Evolutionary conservation across 1,140 invertebrate species (phyloP).

Genomic region (Saxidomus purpurata): DNA sequence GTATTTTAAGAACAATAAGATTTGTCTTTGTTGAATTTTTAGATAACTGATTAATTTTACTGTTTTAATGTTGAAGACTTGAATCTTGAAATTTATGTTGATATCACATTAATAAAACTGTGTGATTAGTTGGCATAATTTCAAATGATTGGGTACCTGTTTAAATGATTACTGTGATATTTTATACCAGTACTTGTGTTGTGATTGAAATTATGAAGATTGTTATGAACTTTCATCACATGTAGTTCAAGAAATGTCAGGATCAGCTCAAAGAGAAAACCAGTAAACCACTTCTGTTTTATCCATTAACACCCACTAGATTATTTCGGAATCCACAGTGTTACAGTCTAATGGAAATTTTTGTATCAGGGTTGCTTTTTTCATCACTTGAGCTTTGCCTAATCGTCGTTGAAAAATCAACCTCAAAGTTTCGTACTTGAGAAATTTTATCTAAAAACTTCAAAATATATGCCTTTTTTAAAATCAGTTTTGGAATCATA

Average conservation of each 20-base stretch:
- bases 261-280: background rate
- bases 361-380: background rate
- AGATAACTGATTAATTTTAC: no score
- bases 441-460: no score
- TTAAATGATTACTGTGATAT: background rate
- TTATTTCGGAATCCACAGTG: background rate
- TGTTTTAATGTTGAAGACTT: no score
- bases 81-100: no score
- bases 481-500: no score
- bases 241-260: background rate
- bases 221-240: background rate
- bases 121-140: background rate
- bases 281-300: background rate
- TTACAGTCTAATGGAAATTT: background rate
- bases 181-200: background rate
- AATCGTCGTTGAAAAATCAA: no score
- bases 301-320: background rate
- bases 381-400: background rate
- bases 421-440: no score
- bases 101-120: conserved; percentile 15
- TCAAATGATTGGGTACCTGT: conserved; percentile 21
- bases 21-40: no score
- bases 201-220: conserved; percentile 8
- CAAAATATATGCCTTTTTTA: no score
- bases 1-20: no score